Percentiles rank a stretch among this genome's conserved stretches.
Conservation (phyloP, 2,797 vertebrate genomes). For the Onychomys arenicola region DNA sequence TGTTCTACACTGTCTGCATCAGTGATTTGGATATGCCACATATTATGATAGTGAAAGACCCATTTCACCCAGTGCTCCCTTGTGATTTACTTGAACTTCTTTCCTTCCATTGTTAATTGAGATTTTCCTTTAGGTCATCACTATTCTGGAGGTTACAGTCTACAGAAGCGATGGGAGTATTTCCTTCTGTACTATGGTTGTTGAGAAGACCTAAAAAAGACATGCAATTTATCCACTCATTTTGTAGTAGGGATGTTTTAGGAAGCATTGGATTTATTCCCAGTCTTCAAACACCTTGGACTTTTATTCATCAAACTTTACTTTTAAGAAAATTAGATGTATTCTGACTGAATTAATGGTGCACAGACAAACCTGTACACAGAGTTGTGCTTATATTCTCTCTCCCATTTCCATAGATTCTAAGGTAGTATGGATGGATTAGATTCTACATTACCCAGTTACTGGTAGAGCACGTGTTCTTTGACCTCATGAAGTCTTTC, state of each 20-base stretch:
- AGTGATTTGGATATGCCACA: background rate
- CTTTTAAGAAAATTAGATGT: slow-evolving; percentile 54
- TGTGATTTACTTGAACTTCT: slow-evolving; percentile 2
- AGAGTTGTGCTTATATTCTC: slow-evolving; percentile 36
- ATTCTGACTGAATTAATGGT: slow-evolving; percentile 60
- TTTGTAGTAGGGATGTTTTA: slow-evolving; percentile 56
- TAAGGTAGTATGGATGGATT: slow-evolving; percentile 47
- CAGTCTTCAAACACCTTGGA: slow-evolving; percentile 47
- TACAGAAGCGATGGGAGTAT: background rate
- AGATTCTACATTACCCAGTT: slow-evolving; percentile 57
- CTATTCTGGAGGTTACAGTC: slow-evolving; percentile 39
- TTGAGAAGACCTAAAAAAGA: slow-evolving; percentile 48
- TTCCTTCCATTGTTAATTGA: background rate
- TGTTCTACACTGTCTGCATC: background rate
- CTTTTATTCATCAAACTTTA: slow-evolving; percentile 43
- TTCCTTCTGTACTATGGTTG: slow-evolving; percentile 59
- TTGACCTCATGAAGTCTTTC: slow-evolving; percentile 6
- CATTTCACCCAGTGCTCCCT: background rate
- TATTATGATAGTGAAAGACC: background rate
- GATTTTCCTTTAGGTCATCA: no score
- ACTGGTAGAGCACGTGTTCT: background rate
- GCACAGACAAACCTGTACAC: slow-evolving; percentile 26
- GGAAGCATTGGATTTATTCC: slow-evolving; percentile 59
- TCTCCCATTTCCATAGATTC: slow-evolving; percentile 52
- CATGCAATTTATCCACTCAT: slow-evolving; percentile 58